phyloP scores from a whole-genome alignment of 2,113 vertebrate genomes.

The Platichthys flesus region DNA sequence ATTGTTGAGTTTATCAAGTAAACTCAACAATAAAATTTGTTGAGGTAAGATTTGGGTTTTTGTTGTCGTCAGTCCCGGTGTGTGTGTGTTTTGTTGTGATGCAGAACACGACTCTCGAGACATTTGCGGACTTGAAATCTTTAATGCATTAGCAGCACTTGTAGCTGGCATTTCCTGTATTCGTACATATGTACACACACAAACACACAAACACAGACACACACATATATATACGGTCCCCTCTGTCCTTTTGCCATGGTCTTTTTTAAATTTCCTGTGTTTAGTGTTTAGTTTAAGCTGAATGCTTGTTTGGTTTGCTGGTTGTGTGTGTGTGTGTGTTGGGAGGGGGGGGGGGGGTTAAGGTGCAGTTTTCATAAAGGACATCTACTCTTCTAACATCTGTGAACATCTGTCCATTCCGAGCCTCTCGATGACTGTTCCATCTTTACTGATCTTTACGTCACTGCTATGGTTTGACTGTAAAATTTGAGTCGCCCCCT shows the following conservation, averaged over 20 bases:
- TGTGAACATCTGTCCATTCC: too few species aligned
- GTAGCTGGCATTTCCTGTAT: slow-evolving; percentile 67
- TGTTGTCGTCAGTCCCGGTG: too few species aligned
- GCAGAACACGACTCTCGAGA: slow-evolving; percentile 8
- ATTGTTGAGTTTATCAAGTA: too few species aligned
- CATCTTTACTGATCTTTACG: too few species aligned
- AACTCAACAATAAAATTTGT: too few species aligned
- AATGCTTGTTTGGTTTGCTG: not conserved
- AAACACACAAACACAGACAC: not conserved
- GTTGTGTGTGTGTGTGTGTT: slow-evolving; percentile 9
- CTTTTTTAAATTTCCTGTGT: slow-evolving; percentile 76
- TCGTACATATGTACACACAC: slow-evolving; percentile 30
- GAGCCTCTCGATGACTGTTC: too few species aligned
- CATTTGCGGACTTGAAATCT: slow-evolving; percentile 10
- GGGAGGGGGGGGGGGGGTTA: not conserved
- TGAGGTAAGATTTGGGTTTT: too few species aligned
- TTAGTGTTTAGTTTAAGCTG: not conserved
- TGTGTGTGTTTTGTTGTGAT: slow-evolving; percentile 23
- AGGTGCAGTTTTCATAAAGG: slow-evolving; percentile 53
- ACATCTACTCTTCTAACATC: not conserved
- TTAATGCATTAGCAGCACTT: slow-evolving; percentile 60
- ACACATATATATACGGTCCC: not conserved
- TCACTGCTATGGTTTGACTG: too few species aligned
- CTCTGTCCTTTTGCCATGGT: slow-evolving; percentile 68
- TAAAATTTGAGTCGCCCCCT: too few species aligned